Evolutionary conservation across 2,888 invertebrate genomes (phyloP), one percentile per base, ranked within the genome.

Genomic region (Oligia strigilis): DNA sequence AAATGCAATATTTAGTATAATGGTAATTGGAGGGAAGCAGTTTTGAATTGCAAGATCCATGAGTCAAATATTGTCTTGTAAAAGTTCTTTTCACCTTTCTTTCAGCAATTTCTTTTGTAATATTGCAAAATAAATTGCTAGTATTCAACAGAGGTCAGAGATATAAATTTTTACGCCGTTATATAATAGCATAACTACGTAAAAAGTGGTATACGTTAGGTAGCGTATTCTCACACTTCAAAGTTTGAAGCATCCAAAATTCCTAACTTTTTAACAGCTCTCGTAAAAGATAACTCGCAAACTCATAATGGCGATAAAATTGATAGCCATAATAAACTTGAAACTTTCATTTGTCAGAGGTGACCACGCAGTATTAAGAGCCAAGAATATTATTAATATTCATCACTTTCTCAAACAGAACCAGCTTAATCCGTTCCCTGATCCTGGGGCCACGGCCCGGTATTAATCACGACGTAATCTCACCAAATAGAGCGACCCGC

Each of bases 391-490:
- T 90, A 91, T 91, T 90, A 91, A 91, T 92, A 91, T 90, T 89
- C 89, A 92, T 92, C 90, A 92, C 90, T 93, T 92, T 89, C 90
- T 87, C 90, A 90, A 92, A 93, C 90, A 92, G 86, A 86, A 89
- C 89, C 86, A 84, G 86, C 81, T 75, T 92, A 92, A 93, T 92
- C 92, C 91, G 84, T 85, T 84, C 88, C 87, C 88, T 90, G 89
- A 90, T 91, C 89, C 88, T 82, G 80, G 84, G 90, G 89, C 92
- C 92, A 92, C 91, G 93, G 91, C 90, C 89, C 88, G 83, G 90
- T 92, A 94, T 94, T 93, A 93, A 95, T 95, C 94, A 94, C 92
- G 87, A 88, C 89, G 91, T 94, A 94, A 95, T 94, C 94, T 93
- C 90, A 88, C 92, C 92, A 92, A 93, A 93, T 92, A 92, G 92